A percentile compares a stretch with the other conserved stretches of the same genome.
These are phyloP conservation scores for Dromococcyx pavoninus DNA, from an alignment of 2,797 vertebrate species.

Conservation along the genomic window DNA sequence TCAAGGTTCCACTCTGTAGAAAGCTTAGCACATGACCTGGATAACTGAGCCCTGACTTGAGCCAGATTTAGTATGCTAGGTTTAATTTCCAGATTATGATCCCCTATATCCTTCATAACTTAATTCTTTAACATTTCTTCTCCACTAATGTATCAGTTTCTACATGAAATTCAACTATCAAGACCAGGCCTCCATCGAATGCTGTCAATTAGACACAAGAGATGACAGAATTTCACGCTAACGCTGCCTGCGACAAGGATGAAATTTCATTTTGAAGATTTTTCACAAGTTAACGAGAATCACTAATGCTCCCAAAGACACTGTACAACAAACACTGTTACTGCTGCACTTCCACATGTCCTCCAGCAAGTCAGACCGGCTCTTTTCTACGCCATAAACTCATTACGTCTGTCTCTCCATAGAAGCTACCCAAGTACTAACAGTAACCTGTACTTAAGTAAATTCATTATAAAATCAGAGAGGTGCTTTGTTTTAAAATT, in stretches of 20 bases:
- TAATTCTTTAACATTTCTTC: neutral
- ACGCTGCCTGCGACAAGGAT: neutral
- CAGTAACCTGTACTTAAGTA: neutral
- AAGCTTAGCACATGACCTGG: neutral
- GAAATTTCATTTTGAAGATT: neutral
- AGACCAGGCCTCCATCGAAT: neutral
- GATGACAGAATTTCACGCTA: neutral
- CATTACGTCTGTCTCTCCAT: neutral
- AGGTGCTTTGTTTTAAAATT: neutral
- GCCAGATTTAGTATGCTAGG: neutral
- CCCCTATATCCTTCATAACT: neutral
- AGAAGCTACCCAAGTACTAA: neutral
- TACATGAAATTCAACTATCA: neutral
- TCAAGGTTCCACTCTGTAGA: neutral
- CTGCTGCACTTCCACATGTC: neutral
- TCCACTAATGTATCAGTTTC: neutral
- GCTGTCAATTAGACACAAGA: neutral
- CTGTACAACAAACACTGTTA: neutral
- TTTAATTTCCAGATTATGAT: neutral
- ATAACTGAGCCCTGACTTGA: neutral
- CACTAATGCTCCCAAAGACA: neutral
- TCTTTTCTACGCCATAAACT: neutral
- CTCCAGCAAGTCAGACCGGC: neutral
- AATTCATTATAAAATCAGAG: neutral
- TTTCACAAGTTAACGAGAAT: neutral